phyloP scores from a whole-genome alignment of 2,888 invertebrate species.

The Capitulum mitella region DNA sequence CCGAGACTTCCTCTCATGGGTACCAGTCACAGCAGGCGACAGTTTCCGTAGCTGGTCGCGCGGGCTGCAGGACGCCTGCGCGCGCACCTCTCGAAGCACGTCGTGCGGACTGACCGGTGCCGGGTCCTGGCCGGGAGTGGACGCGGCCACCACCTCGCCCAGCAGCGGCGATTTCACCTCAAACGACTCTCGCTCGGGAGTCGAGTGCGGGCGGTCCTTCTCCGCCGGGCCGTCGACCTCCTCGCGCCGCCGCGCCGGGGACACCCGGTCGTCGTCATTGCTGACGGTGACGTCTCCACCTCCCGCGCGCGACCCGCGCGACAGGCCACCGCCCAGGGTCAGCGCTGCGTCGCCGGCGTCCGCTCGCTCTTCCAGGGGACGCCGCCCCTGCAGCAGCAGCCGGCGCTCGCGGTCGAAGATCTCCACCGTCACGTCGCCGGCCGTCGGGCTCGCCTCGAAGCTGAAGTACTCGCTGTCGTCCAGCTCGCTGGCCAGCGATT shows the following conservation, averaged over 20 bases:
- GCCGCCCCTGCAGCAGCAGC: not conserved
- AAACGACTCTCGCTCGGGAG: not conserved
- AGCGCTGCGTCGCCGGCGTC: not conserved
- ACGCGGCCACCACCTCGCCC: no score
- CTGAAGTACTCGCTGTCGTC: slow-evolving; percentile 1
- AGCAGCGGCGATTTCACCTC: not conserved
- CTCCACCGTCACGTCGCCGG: not conserved
- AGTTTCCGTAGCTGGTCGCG: not conserved
- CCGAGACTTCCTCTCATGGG: not conserved
- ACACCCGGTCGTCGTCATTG: not conserved
- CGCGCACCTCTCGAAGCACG: no score
- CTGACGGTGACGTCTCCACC: not conserved
- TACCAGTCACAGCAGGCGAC: not conserved
- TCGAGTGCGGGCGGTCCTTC: not conserved
- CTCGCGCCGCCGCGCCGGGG: not conserved
- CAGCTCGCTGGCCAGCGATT: not conserved
- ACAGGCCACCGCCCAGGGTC: not conserved
- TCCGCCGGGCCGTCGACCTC: not conserved
- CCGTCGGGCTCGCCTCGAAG: slow-evolving; percentile 11
- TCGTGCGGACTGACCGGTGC: no score
- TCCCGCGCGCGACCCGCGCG: not conserved
- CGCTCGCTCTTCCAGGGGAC: not conserved
- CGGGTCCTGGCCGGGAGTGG: no score
- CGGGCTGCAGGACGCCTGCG: not conserved
- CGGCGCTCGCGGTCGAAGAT: not conserved